A percentile compares a stretch with the other conserved stretches of the same genome.
Conservation (phyloP, 2,113 vertebrate genomes). For the Phaethornis superciliosus region DNA sequence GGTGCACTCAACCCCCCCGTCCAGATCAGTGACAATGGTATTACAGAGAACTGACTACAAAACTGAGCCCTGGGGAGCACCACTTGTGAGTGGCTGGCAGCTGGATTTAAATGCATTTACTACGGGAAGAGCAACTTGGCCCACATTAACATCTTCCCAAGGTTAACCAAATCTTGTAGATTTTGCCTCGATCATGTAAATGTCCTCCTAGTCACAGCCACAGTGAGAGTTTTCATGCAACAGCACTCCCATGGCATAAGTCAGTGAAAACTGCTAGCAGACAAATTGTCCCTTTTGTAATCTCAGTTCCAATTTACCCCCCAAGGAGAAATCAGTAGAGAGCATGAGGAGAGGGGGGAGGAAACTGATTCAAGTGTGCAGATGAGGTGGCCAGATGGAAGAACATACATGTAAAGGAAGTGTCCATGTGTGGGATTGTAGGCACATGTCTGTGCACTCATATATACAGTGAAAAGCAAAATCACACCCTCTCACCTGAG, state of each 20-base stretch:
- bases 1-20: neutral
- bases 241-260: neutral
- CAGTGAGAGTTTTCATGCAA: neutral
- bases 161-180: neutral
- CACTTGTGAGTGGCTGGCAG: rapidly evolving
- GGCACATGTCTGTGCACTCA: rapidly evolving
- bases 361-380: neutral
- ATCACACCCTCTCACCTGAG: constrained; percentile 73
- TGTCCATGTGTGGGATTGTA: neutral
- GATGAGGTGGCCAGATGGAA: neutral
- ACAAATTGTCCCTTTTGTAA: neutral
- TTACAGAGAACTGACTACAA: neutral
- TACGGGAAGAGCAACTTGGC: neutral
- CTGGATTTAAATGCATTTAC: neutral
- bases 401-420: neutral
- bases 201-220: neutral
- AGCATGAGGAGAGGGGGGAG: neutral
- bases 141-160: neutral
- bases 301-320: neutral
- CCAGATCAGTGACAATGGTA: neutral
- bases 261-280: neutral
- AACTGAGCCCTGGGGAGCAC: neutral
- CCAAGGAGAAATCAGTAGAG: neutral
- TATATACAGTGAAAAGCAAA: neutral
- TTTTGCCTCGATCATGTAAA: neutral